Conservation (phyloP, 1,140 invertebrate genomes). For the Neodiprion virginianus region DNA sequence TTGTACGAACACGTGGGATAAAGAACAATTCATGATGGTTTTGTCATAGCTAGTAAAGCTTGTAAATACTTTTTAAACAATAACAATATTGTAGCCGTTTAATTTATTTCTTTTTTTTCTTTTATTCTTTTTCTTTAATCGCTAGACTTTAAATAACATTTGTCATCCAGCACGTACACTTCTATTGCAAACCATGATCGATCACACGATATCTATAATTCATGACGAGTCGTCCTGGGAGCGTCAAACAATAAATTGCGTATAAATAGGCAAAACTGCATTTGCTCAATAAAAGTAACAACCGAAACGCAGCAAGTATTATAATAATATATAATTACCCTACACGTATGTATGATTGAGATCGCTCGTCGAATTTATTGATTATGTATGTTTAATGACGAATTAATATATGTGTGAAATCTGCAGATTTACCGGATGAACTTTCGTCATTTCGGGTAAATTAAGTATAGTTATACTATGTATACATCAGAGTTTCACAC, state of each 20-base stretch:
- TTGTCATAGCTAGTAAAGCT: background rate
- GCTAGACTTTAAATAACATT: background rate
- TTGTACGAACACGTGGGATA: too few relatives aligned
- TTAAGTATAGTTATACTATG: background rate
- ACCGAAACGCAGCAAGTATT: constrained; percentile 21
- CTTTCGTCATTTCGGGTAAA: background rate
- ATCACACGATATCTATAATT: background rate
- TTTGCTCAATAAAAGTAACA: constrained; percentile 16
- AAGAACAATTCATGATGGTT: background rate
- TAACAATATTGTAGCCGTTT: background rate
- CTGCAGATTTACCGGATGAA: background rate
- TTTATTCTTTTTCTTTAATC: background rate
- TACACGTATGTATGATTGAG: background rate
- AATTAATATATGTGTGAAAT: background rate
- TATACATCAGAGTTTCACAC: background rate
- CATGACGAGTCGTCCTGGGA: background rate
- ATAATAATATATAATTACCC: constrained; percentile 11
- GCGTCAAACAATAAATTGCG: constrained; percentile 9
- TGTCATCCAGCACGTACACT: constrained; percentile 15
- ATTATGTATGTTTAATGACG: background rate
- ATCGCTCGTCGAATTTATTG: constrained; percentile 18
- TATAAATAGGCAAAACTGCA: background rate
- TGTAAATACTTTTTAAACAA: constrained; percentile 1
- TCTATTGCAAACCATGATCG: background rate
- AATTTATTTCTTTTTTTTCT: background rate